phyloP scores from a whole-genome alignment of 2,888 invertebrate species.

The Ecliptopera silaceata region DNA sequence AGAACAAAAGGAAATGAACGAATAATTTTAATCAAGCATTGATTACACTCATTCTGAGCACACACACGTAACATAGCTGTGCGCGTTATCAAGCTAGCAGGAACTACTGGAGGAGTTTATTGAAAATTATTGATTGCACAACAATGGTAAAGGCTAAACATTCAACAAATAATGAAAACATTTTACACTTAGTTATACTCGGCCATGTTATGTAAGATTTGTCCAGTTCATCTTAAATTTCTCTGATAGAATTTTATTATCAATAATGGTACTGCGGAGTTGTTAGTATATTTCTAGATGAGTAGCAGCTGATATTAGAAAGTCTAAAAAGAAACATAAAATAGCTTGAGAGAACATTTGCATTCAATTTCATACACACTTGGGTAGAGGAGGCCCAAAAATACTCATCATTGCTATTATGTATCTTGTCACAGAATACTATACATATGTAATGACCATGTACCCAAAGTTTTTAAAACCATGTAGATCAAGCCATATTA shows the following conservation, averaged over 20 bases:
- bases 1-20: conserved; percentile 57
- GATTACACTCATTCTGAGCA: conserved; percentile 55
- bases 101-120: conserved; percentile 74
- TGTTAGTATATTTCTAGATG: conserved; percentile 8
- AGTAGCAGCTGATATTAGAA: conserved; percentile 33
- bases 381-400: neutral
- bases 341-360: conserved; percentile 20
- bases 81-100: conserved; percentile 61
- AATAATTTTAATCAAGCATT: conserved; percentile 63
- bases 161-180: conserved; percentile 68
- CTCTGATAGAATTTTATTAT: conserved; percentile 40
- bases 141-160: conserved; percentile 68
- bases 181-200: conserved; percentile 49
- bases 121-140: conserved; percentile 79
- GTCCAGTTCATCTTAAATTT: conserved; percentile 44
- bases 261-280: conserved; percentile 5
- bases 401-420: neutral
- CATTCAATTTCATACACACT: conserved; percentile 1
- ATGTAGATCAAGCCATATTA: too few species aligned
- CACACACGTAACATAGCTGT: conserved; percentile 20
- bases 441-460: neutral
- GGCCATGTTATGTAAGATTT: conserved; percentile 46
- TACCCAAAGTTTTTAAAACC: too few species aligned
- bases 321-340: conserved; percentile 32
- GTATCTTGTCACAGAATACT: neutral